phyloP scores from a whole-genome alignment of 2,797 vertebrate genomes.

The Protosalanx chinensis region DNA sequence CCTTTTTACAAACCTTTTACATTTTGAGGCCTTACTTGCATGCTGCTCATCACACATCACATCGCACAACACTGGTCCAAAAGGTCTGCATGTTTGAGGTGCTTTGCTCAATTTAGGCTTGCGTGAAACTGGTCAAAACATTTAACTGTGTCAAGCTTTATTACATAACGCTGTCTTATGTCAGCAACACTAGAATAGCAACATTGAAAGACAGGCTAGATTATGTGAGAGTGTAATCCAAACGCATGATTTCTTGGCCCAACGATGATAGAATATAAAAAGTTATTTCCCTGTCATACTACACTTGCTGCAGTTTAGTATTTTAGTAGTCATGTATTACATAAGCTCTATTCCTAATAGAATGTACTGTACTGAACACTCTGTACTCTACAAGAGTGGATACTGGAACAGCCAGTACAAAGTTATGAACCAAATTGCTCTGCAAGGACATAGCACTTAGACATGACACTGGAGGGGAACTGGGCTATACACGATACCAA shows the following conservation, averaged over 20 bases:
- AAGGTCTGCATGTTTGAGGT: too few relatives aligned
- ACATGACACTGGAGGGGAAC: not conserved
- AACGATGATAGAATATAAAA: too few relatives aligned
- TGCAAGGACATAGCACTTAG: conserved; percentile 11
- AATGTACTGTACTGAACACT: conserved; percentile 13
- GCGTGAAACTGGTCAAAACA: too few relatives aligned
- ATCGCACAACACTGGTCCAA: too few relatives aligned
- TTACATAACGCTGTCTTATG: conserved; percentile 36
- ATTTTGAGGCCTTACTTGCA: too few relatives aligned
- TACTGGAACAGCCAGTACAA: conserved; percentile 30
- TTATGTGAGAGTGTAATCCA: conserved; percentile 13
- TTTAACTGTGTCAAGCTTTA: not conserved
- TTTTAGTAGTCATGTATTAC: too few relatives aligned
- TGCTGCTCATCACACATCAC: too few relatives aligned
- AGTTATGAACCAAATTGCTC: conserved; percentile 26
- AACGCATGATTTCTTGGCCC: conserved; percentile 21
- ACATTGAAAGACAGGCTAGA: conserved; percentile 18
- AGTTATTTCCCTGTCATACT: not conserved
- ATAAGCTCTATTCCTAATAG: not conserved
- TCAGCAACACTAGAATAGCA: conserved; percentile 29
- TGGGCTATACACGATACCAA: conserved; percentile 8
- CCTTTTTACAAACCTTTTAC: too few relatives aligned
- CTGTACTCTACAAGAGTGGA: not conserved
- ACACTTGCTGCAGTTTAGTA: not conserved
- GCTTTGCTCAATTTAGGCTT: too few relatives aligned